A percentile compares a stretch with the other conserved stretches of the same genome.
Evolutionary conservation across 2,888 invertebrate species (phyloP).

Genomic region (Leptopilina syphax): DNA sequence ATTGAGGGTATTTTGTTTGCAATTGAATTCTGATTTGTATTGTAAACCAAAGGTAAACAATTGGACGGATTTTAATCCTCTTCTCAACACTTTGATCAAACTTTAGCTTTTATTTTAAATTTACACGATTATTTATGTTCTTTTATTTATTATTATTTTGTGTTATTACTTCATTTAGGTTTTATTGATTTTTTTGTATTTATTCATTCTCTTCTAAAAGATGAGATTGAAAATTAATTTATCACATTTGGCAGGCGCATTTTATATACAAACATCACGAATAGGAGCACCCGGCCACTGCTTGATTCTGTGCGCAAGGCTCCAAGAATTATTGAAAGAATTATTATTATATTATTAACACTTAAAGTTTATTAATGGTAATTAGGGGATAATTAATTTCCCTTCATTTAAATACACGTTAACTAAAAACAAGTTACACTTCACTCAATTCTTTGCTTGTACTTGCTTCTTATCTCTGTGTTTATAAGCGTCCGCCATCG

Average conservation of each 20-base stretch:
- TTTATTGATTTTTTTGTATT: not conserved
- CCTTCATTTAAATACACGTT: not conserved
- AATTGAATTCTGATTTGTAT: constrained; percentile 16
- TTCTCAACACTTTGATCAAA: not conserved
- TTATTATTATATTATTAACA: constrained; percentile 2
- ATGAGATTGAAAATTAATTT: not conserved
- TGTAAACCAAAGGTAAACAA: constrained; percentile 18
- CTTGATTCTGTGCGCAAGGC: constrained; percentile 26
- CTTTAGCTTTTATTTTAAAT: too few species aligned
- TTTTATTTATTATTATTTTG: not conserved
- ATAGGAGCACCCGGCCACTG: constrained; percentile 28
- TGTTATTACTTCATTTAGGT: not conserved
- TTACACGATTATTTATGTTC: not conserved
- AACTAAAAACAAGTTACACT: not conserved
- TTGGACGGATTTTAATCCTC: constrained; percentile 27
- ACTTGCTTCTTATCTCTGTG: constrained; percentile 19
- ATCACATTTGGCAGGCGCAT: not conserved
- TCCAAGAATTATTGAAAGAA: constrained; percentile 20
- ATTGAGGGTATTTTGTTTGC: not conserved
- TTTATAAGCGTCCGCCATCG: constrained; percentile 13
- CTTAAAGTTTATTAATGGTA: not conserved
- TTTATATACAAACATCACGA: not conserved
- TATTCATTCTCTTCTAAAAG: too few species aligned
- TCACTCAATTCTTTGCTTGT: constrained; percentile 21
- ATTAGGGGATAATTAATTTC: not conserved